Evolutionary conservation across 1,140 invertebrate genomes (phyloP), one percentile per base, ranked within the genome.

Genomic region (Periplaneta americana): DNA sequence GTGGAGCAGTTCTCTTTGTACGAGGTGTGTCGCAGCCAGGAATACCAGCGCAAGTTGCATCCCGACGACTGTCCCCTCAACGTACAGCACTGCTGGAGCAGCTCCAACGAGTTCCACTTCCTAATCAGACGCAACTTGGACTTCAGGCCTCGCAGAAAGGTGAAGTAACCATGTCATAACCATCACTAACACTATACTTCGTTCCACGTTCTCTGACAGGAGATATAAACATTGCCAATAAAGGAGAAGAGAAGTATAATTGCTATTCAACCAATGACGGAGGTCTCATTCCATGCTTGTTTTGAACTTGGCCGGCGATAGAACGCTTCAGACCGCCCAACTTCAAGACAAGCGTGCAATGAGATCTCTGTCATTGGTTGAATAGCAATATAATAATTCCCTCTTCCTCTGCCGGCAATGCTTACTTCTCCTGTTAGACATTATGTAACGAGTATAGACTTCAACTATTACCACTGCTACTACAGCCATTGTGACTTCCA

Each of bases 1-100:
- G 94, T 96, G 1, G 95, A 96, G 86, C 92, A 95, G 87, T 98
- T 96, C 88, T 96, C 95, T 31, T 88, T 98, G 31, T 97, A 97
- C 89, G 96, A 97, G 90, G 91, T 92, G 9, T 92, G 91, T 83
- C 91, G 89, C 80, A 90, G 89, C 81, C 91, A 92, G 82, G 95
- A 96, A 86, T 96, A 95, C 88, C 95, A 97, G 87, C 91, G 96
- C 34, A 96, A 96, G 88, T 87, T 97, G 39, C 95, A 96, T 86
- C 94, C 94, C 1, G 95, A 96, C 83, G 96, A 97, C 87, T 90
- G 93, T 82, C 95, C 96, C 1, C 90, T 97, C n/a, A 91, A 92
- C 83, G 95, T 96, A 33, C 96, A 97, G 85, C 92, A 93, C 81
- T 91, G 93, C 48, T 97, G 96, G 92, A 87, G 90, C 11, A 86